Evolutionary conservation across 2,113 vertebrate genomes (phyloP), one percentile per base, ranked within the genome.

Genomic region (Pteruthius melanotis): DNA sequence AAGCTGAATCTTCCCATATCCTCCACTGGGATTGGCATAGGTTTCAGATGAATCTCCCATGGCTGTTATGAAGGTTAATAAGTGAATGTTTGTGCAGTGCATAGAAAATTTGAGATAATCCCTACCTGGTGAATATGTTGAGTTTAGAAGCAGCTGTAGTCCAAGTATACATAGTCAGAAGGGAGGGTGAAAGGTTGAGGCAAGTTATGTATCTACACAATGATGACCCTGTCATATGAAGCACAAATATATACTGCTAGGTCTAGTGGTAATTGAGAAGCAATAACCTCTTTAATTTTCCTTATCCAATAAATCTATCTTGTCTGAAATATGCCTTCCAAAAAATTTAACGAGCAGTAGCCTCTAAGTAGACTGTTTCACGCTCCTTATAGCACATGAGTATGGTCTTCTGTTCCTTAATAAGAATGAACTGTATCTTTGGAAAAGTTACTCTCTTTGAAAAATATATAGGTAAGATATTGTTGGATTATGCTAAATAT

Each of bases 91-190:
- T 82, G 17, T 94, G 49, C 53, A 61, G 27, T 2, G 1, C 47
- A 57, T 37, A 79, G 37, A 72, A 90, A 85, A 85, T n/a, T 22
- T 85, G 69, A 90, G 11, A 26, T 84, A 87, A 82, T 90, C 60
- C 42, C 19, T 83, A n/a, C n/a, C 8, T 6, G 4, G 33, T 59
- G 69, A 59, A 63, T 47, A 44, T 42, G 9, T 28, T 53, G 50
- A 47, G 71, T 96, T 87, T 63, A 35, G 47, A 60, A 65, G 17
- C 6, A 8, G 21, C 30, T 84, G 31, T 63, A 70, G 15, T 52
- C 59, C 69, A 24, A 20, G 13, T 33, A 31, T 12, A 37, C 24
- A 17, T 85, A n/a, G 33, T 78, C 30, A 82, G 44, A 63, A 74
- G 33, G 19, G 18, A 74, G 35, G 10, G 42, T 74, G 68, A 92